phyloP scores from a whole-genome alignment of 2,797 vertebrate genomes.

The Parauchenoglanis punctatus region DNA sequence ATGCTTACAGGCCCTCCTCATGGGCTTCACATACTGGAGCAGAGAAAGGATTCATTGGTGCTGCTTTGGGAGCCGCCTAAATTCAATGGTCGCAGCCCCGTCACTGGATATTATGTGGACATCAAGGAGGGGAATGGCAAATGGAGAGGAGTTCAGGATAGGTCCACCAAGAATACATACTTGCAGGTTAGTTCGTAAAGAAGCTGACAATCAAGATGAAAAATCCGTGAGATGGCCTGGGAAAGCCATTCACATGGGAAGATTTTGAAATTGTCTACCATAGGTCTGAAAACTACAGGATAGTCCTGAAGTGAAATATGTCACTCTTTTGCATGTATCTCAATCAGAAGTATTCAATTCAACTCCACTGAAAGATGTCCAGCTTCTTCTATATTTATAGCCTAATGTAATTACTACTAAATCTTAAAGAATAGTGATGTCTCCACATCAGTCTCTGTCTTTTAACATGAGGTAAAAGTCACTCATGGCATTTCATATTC shows the following conservation, averaged over 20 bases:
- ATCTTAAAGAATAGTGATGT: not conserved
- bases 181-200: constrained; percentile 80
- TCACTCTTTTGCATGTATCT: not conserved
- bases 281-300: not conserved
- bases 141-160: constrained; percentile 89
- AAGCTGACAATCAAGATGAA: not conserved
- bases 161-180: constrained; percentile 77
- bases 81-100: constrained; percentile 84
- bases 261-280: not conserved
- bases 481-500: not conserved
- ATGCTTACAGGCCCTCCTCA: constrained; percentile 80
- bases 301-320: not conserved
- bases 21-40: constrained; percentile 83
- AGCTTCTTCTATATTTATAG: not conserved
- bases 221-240: not conserved
- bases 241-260: not conserved
- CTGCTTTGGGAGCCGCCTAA: constrained; percentile 89
- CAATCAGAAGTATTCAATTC: not conserved
- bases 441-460: not conserved
- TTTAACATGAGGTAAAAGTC: not conserved
- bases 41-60: constrained; percentile 87
- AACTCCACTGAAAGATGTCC: not conserved
- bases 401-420: not conserved
- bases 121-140: constrained; percentile 81
- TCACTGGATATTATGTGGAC: constrained; percentile 92